Base-by-base conservation (phyloP, 2,113 vertebrate genomes). In the Zosterops hypoxanthus region DNA sequence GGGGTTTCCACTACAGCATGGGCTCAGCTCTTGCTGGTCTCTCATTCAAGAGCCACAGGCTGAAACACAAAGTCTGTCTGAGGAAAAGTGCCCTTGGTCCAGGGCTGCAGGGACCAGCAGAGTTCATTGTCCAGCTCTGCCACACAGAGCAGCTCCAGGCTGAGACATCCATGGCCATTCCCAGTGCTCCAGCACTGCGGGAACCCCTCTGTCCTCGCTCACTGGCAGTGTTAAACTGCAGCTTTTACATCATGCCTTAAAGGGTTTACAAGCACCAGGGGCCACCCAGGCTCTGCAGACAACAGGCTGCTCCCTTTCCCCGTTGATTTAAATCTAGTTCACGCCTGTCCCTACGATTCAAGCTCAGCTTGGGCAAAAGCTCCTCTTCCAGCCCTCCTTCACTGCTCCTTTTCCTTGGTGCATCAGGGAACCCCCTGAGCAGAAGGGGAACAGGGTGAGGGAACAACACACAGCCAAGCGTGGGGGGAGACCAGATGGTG, bases 211-310 rank as follows among this genome's bases (percentile, higher is more conserved):
- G 56, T 84, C 85, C 88, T 71, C 2, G 0, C 94, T 72, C 24
- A 0, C 52, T 72, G 22, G 6, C 47, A 14, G 6, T 64, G 68
- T 73, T 88, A 90, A 77, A 92, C 7, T 28, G n/a, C 11, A 12
- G 92, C 66, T 90, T 93, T 90, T 56, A 84, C 90, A 57, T 53
- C 5, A 21, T 90, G 85, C 88, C 88, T 91, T 90, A 92, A 94
- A 90, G 92, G 96, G 86, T 90, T 97, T 96, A 97, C 95, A 96
- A 94, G 95, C 83, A 90, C 47, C 66, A 82, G 44, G 41, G 96
- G 93, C 96, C 94, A 96, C 92, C 88, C 94, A 83, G 93, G 90
- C 94, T 83, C 92, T 49, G 52, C 63, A 61, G 64, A 55, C 36
- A 90, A 84, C 87, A 82, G 85, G 57, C 91, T 83, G 86, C 90